Conservation (phyloP, 1,140 invertebrate species). For the Zaprionus inermis region DNA sequence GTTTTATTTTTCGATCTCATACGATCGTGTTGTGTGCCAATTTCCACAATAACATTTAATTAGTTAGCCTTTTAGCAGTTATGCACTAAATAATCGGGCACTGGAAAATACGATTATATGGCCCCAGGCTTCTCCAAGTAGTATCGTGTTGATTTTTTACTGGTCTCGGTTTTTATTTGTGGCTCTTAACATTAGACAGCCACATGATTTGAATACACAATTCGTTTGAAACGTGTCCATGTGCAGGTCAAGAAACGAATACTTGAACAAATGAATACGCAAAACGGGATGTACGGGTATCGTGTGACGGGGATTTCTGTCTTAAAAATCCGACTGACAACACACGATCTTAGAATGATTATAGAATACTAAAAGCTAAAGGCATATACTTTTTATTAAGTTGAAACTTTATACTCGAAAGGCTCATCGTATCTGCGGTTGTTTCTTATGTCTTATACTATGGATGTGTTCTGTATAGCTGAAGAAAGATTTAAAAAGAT, state of each 20-base stretch:
- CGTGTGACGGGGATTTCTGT: not conserved
- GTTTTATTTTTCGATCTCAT: not conserved
- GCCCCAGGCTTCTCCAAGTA: slow-evolving; percentile 17
- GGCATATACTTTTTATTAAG: not conserved
- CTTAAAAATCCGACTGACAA: not conserved
- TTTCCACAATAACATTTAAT: slow-evolving; percentile 26
- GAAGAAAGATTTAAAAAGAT: too few relatives aligned
- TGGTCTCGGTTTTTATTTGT: slow-evolving; percentile 44
- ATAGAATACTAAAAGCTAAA: slow-evolving; percentile 6
- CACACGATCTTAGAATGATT: not conserved
- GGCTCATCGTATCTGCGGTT: not conserved
- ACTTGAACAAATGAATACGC: slow-evolving; percentile 32
- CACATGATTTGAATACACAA: slow-evolving; percentile 68
- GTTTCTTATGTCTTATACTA: too few relatives aligned
- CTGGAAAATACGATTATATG: slow-evolving; percentile 14
- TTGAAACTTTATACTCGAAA: not conserved
- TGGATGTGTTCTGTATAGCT: too few relatives aligned
- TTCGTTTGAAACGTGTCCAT: slow-evolving; percentile 44
- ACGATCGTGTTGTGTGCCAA: slow-evolving; percentile 16
- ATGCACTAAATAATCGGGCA: slow-evolving; percentile 44
- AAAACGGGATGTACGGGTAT: not conserved
- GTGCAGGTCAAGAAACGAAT: slow-evolving; percentile 34
- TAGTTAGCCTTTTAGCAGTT: slow-evolving; percentile 33
- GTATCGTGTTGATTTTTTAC: slow-evolving; percentile 23
- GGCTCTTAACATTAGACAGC: slow-evolving; percentile 61